These are phyloP conservation scores for Phasianus colchicus DNA, from an alignment of 2,113 vertebrate genomes.

Conservation along the genomic window DNA sequence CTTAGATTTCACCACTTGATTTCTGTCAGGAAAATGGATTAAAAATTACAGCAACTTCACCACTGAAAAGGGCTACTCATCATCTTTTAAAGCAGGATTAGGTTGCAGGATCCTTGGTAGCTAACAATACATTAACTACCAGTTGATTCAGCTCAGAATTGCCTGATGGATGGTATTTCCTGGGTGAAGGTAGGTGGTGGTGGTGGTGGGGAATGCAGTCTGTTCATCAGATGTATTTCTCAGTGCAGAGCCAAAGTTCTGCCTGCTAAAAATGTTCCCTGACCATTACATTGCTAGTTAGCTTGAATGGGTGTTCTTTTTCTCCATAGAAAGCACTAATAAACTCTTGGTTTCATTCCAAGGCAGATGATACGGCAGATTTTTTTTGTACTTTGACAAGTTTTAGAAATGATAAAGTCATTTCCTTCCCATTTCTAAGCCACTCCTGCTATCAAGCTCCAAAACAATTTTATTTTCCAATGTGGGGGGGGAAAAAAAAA, in stretches of 20 bases:
- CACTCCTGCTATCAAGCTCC: neutral
- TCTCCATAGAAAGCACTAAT: neutral
- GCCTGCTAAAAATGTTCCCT: conserved; percentile 8
- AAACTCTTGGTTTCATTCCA: neutral
- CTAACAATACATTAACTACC: neutral
- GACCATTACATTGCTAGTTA: neutral
- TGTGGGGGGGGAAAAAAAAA: neutral
- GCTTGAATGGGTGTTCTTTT: neutral
- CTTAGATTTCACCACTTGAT: neutral
- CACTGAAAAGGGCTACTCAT: neutral
- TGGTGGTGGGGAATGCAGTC: neutral
- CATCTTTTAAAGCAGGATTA: neutral
- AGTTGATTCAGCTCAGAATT: neutral
- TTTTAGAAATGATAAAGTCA: conserved; percentile 9
- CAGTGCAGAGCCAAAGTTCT: neutral
- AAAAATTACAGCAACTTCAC: neutral
- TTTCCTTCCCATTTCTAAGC: conserved; percentile 20
- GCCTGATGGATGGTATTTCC: neutral
- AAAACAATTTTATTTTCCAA: neutral
- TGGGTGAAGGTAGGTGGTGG: neutral
- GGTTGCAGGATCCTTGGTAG: neutral
- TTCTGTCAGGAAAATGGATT: neutral
- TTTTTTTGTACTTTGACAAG: neutral
- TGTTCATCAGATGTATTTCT: neutral
- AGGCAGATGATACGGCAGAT: neutral